Conservation (phyloP, 2,888 invertebrate genomes). For the Callimorpha dominula region DNA sequence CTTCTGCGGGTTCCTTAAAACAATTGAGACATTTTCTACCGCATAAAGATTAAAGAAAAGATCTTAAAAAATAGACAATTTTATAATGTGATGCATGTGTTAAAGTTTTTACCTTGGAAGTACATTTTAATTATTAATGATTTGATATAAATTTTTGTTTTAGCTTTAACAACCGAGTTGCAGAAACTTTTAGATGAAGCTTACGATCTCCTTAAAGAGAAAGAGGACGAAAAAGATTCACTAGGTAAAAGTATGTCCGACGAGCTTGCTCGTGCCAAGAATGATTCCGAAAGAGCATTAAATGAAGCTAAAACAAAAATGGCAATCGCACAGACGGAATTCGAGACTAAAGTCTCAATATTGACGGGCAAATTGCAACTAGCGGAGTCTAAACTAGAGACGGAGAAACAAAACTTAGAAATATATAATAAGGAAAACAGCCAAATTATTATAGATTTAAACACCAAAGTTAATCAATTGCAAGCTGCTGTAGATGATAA, state of each 20-base stretch:
- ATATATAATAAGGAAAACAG: slow-evolving; percentile 81
- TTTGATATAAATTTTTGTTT: slow-evolving; percentile 41
- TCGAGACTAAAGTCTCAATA: slow-evolving; percentile 87
- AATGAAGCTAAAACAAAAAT: slow-evolving; percentile 88
- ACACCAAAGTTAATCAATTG: slow-evolving; percentile 78
- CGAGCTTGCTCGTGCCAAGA: slow-evolving; percentile 75
- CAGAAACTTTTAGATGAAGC: slow-evolving; percentile 84
- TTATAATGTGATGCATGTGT: background rate
- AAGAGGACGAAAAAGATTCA: slow-evolving; percentile 83
- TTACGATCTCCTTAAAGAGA: slow-evolving; percentile 82
- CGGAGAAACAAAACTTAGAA: slow-evolving; percentile 81
- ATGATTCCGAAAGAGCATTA: slow-evolving; percentile 84
- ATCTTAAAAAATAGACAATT: no score
- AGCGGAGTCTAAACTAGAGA: slow-evolving; percentile 82
- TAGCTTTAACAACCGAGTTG: slow-evolving; percentile 82
- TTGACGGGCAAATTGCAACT: slow-evolving; percentile 84
- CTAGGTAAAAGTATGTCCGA: slow-evolving; percentile 83
- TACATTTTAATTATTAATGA: background rate
- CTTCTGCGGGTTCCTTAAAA: no score
- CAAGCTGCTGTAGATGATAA: slow-evolving; percentile 84
- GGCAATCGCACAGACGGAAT: slow-evolving; percentile 88
- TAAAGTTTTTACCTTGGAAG: background rate
- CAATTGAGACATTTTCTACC: no score
- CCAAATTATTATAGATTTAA: slow-evolving; percentile 81
- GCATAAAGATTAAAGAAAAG: no score